phyloP scores from a whole-genome alignment of 2,888 invertebrate genomes.

The Brachyptera risi region DNA sequence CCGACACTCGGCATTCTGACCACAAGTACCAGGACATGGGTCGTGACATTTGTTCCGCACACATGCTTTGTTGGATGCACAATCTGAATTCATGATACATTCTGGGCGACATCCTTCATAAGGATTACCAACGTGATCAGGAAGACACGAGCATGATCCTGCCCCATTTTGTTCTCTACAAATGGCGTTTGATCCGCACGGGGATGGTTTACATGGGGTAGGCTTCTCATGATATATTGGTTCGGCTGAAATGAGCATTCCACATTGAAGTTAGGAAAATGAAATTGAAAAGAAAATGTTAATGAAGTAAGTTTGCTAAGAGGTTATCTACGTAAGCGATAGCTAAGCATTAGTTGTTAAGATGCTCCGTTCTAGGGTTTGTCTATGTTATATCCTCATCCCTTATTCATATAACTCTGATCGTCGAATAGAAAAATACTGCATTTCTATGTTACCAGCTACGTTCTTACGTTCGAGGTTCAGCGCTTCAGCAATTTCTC shows the following conservation, averaged over 20 bases:
- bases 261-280: background rate
- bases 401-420: background rate
- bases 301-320: conserved; percentile 19
- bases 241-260: conserved; percentile 27
- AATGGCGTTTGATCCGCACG: conserved; percentile 51
- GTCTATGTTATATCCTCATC: background rate
- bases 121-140: conserved; percentile 54
- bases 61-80: conserved; percentile 53
- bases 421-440: background rate
- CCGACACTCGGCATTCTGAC: conserved; percentile 45
- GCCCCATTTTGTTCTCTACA: conserved; percentile 50
- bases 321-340: conserved; percentile 27
- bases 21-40: conserved; percentile 56
- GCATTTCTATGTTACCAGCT: too few species aligned
- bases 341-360: conserved; percentile 28
- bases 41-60: conserved; percentile 53
- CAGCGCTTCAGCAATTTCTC: too few species aligned
- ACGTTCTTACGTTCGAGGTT: too few species aligned
- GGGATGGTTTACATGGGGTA: conserved; percentile 52
- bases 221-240: conserved; percentile 47
- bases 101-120: conserved; percentile 57
- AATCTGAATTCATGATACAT: conserved; percentile 54
- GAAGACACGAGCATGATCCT: conserved; percentile 52
- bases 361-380: background rate
- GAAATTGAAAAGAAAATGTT: conserved; percentile 1